Conservation (phyloP, 1,140 invertebrate genomes). For the Aphidius ervi region DNA sequence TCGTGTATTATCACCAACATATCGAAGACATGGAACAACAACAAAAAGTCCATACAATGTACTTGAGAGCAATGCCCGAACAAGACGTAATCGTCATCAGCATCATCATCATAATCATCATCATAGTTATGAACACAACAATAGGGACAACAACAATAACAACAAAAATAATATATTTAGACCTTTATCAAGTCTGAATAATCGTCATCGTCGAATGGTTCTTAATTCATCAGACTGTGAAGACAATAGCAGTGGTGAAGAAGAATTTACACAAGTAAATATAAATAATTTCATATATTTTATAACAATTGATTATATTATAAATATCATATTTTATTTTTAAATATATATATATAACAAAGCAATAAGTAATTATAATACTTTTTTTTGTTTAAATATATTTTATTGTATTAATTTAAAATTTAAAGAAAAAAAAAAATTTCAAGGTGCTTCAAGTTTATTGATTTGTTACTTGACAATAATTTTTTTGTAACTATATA, state of each 20-base stretch:
- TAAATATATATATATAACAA: too few relatives aligned
- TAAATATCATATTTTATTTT: background rate
- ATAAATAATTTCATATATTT: background rate
- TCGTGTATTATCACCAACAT: conserved; percentile 39
- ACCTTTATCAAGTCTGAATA: conserved; percentile 40
- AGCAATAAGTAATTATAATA: background rate
- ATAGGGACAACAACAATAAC: background rate
- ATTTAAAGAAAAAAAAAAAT: too few relatives aligned
- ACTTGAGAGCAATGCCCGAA: conserved; percentile 38
- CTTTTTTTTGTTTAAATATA: too few relatives aligned
- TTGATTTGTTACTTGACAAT: too few relatives aligned
- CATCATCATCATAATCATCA: conserved; percentile 21
- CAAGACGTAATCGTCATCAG: conserved; percentile 42
- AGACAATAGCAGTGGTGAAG: conserved; percentile 52
- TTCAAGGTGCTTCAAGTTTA: too few relatives aligned
- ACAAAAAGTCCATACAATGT: conserved; percentile 43
- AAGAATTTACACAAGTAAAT: conserved; percentile 47
- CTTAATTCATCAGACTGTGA: conserved; percentile 52
- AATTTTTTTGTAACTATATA: too few relatives aligned
- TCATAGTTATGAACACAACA: conserved; percentile 8
- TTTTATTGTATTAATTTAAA: too few relatives aligned
- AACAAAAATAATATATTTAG: conserved; percentile 15
- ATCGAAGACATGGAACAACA: conserved; percentile 36
- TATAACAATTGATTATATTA: background rate
- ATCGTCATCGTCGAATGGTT: conserved; percentile 39